Conservation (phyloP, 2,797 vertebrate genomes). For the Selene dorsalis region DNA sequence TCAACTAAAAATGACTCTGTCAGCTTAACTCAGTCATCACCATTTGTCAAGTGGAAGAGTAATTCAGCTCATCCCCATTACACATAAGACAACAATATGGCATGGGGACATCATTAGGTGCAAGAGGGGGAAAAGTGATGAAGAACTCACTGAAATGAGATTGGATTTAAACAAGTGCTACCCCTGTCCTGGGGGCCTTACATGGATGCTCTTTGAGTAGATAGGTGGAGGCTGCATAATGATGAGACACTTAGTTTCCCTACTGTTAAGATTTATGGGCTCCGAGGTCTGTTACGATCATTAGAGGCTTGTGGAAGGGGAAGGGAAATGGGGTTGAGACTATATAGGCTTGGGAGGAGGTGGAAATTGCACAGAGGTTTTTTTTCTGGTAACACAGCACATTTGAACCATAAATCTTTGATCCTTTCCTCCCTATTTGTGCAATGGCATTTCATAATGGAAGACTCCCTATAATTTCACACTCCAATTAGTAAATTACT, state of each 20-base stretch:
- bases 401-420: conserved; percentile 80
- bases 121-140: conserved; percentile 61
- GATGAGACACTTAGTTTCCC: conserved; percentile 81
- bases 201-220: conserved; percentile 64
- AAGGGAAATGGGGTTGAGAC: conserved; percentile 70
- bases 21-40: conserved; percentile 67
- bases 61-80: conserved; percentile 75
- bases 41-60: conserved; percentile 75
- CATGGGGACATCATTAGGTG: conserved; percentile 60
- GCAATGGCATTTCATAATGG: conserved; percentile 70
- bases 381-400: conserved; percentile 72
- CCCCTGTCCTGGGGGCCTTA: conserved; percentile 69
- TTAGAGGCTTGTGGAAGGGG: conserved; percentile 73
- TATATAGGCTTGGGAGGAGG: conserved; percentile 63
- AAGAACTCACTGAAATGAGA: conserved; percentile 77
- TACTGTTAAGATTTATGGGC: conserved; percentile 79
- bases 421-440: conserved; percentile 72
- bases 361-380: conserved; percentile 59
- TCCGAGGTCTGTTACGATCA: conserved; percentile 75
- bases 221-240: conserved; percentile 78
- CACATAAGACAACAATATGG: conserved; percentile 74
- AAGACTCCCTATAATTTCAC: conserved; percentile 76
- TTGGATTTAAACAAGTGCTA: conserved; percentile 78
- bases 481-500: conserved; percentile 81
- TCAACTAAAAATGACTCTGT: conserved; percentile 60